Evolutionary conservation across 1,140 invertebrate genomes (phyloP), one percentile per base, ranked within the genome.

Genomic region (Lordiphosa clarofinis): DNA sequence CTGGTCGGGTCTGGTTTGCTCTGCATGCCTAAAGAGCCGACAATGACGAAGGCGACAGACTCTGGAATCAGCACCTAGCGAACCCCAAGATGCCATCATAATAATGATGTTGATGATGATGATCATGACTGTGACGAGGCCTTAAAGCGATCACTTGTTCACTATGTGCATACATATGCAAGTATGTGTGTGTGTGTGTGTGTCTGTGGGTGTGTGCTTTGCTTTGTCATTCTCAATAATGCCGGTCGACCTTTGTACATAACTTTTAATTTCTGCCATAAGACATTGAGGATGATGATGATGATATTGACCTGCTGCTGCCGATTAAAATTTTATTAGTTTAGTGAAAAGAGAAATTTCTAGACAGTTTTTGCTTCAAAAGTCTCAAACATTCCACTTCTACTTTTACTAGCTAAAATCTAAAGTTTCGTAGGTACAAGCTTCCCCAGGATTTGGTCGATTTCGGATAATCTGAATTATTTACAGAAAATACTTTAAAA

Each of bases 1-100:
- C 73, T 78, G 74, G 69, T 78, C 55, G 56, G 72, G 73, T 76
- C 73, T 59, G 58, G 63, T 76, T 58, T 52, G 49, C 43, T 46
- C 68, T 72, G 69, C 59, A 36, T 28, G 24, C 37, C 69, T 71
- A 53, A 65, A 65, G 53, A 66, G 56, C 56, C 39, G 52, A 36
- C 31, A 21, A 40, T 40, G 48, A 49, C 19, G 42, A 40, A 31
- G 56, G 44, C 56, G 28, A 59, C 44, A 65, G 43, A 46, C 24
- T 46, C 28, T 49, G 33, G 33, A 49, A 46, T 46, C 49, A 69
- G 64, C 68, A 69, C 64, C 66, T 61, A 38, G 65, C 65, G 66
- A 69, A 69, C 50, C 66, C 58, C 40, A 55, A 43, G 13, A 42
- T 44, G 39, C 33, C 40, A 55, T 44, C 36, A 39, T 39, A 3